Conservation (phyloP, 2,113 vertebrate species). For the Delphinus delphis region DNA sequence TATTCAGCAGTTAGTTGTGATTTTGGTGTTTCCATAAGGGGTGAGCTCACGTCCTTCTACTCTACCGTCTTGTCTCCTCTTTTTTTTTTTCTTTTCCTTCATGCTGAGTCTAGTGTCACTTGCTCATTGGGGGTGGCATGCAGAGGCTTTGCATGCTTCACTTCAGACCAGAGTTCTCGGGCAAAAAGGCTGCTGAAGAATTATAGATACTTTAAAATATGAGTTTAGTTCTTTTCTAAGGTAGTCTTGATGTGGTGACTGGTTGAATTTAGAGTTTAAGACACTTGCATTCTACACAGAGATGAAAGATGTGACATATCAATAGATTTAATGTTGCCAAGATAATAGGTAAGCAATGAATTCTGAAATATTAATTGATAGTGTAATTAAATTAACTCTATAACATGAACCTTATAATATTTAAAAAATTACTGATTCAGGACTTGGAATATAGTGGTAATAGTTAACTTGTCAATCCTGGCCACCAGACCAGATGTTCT, state of each 20-base stretch:
- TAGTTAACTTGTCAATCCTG: not conserved
- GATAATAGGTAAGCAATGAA: not conserved
- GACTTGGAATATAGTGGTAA: not conserved
- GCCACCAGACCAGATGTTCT: not conserved
- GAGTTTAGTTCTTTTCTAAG: conserved; percentile 21
- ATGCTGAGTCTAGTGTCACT: too few species aligned
- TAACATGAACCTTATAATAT: not conserved
- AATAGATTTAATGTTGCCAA: conserved; percentile 18
- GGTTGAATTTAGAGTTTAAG: not conserved
- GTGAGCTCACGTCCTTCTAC: too few species aligned
- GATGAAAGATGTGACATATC: not conserved
- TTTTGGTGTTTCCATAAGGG: too few species aligned
- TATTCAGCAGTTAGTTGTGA: too few species aligned
- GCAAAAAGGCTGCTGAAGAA: too few species aligned
- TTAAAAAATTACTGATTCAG: not conserved
- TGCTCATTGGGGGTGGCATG: too few species aligned
- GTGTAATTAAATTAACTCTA: conserved; percentile 20
- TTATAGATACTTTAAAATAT: not conserved
- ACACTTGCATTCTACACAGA: not conserved
- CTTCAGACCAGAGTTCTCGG: too few species aligned
- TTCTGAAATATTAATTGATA: conserved; percentile 30
- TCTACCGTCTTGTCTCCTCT: too few species aligned
- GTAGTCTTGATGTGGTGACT: not conserved
- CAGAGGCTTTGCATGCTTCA: too few species aligned
- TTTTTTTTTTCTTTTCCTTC: too few species aligned